These are phyloP conservation scores for Carettochelys insculpta DNA, from an alignment of 2,113 vertebrate genomes.

Conservation along the genomic window DNA sequence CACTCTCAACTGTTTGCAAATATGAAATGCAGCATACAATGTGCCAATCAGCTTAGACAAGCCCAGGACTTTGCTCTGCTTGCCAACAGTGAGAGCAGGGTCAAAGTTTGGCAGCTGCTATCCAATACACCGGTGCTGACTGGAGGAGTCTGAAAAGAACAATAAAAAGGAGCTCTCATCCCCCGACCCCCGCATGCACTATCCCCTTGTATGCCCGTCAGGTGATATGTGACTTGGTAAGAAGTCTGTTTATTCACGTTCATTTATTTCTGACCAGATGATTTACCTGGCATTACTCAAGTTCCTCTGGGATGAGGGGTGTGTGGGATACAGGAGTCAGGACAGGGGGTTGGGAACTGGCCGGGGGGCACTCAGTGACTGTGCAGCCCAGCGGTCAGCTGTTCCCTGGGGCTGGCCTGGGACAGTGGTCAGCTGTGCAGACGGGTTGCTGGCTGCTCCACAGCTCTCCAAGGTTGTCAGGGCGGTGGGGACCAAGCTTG, in stretches of 20 bases:
- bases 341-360: too few species aligned
- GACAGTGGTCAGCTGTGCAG: too few species aligned
- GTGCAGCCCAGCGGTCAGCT: too few species aligned
- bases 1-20: background rate
- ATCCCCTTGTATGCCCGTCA: background rate
- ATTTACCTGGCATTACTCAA: too few species aligned
- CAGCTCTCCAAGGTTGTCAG: too few species aligned
- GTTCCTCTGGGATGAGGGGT: too few species aligned
- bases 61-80: background rate
- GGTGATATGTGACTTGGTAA: background rate
- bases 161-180: background rate
- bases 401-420: too few species aligned
- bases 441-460: too few species aligned
- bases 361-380: too few species aligned
- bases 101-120: background rate
- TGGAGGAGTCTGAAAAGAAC: background rate
- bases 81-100: background rate
- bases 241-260: background rate
- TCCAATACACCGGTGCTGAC: background rate
- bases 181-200: too few species aligned
- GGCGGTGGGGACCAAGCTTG: too few species aligned
- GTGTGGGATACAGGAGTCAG: too few species aligned
- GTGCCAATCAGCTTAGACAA: background rate
- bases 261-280: fast-evolving
- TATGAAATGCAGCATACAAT: background rate